Evolutionary conservation across 1,140 invertebrate genomes (phyloP).

Genomic region (Drosophila athabasca): DNA sequence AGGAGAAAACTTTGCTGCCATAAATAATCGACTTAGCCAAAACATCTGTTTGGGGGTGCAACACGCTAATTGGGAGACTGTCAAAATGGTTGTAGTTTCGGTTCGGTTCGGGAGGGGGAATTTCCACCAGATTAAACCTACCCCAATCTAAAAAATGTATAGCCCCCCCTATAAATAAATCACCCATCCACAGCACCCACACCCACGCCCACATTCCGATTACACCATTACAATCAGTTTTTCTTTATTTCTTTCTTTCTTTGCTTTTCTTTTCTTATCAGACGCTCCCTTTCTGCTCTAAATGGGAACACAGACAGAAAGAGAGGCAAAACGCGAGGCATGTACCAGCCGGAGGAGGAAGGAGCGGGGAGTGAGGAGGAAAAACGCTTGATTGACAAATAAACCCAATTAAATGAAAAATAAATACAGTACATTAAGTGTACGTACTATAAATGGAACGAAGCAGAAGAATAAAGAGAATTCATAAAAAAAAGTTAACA

Average conservation of each 20-base stretch:
- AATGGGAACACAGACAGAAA: constrained; percentile 8
- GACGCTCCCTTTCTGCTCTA: constrained; percentile 27
- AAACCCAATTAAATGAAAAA: constrained; percentile 58
- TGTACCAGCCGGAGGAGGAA: too few species aligned
- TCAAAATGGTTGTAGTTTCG: constrained; percentile 1
- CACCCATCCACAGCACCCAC: neutral
- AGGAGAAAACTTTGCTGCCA: constrained; percentile 28
- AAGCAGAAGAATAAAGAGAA: constrained; percentile 55
- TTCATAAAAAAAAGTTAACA: constrained; percentile 52
- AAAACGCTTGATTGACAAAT: constrained; percentile 56
- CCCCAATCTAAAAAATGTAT: neutral
- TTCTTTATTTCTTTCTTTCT: neutral
- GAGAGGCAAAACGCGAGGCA: too few species aligned
- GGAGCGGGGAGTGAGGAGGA: too few species aligned
- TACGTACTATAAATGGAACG: constrained; percentile 10
- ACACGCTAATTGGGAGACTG: constrained; percentile 32
- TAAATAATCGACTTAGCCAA: constrained; percentile 38
- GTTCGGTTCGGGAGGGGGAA: constrained; percentile 25
- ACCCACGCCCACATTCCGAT: constrained; percentile 16
- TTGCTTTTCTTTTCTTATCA: constrained; percentile 42
- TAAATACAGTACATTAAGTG: too few species aligned
- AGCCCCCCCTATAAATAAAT: constrained; percentile 15
- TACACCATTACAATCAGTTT: constrained; percentile 15
- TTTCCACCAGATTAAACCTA: constrained; percentile 30
- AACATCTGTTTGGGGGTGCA: constrained; percentile 30